Conservation (phyloP, 2,113 vertebrate species). For the Mola mola region DNA sequence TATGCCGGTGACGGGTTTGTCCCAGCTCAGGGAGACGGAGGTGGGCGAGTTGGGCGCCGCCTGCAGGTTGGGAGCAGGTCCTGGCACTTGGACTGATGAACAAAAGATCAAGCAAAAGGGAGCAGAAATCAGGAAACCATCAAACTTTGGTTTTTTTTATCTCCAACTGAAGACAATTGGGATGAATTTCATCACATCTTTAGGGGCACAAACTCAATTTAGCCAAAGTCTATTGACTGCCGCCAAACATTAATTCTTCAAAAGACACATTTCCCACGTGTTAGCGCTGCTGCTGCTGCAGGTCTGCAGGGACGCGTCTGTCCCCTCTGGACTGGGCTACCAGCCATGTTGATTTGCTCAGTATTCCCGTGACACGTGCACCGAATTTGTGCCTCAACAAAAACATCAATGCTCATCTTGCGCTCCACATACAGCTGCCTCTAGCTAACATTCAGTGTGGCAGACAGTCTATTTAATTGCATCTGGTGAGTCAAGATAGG, state of each 20-base stretch:
- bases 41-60: conserved; percentile 83
- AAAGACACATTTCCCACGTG: conserved; percentile 2
- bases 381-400: conserved; percentile 1
- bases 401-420: conserved; percentile 4
- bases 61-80: conserved; percentile 92
- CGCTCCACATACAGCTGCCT: conserved; percentile 4
- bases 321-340: conserved; percentile 16
- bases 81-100: conserved; percentile 92
- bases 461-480: conserved; percentile 44
- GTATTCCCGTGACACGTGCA: conserved; percentile 15
- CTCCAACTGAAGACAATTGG: not conserved
- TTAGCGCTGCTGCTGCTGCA: not conserved
- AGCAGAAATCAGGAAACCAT: conserved; percentile 14
- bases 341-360: conserved; percentile 18
- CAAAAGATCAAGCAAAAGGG: not conserved
- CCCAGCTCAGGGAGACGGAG: conserved; percentile 89
- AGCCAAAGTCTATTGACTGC: not conserved
- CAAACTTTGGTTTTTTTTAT: not conserved
- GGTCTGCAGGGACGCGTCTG: conserved; percentile 6
- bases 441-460: not conserved
- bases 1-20: conserved; percentile 90
- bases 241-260: conserved; percentile 28
- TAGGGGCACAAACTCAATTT: not conserved
- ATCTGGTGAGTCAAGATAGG: conserved; percentile 27
- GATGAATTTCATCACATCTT: conserved; percentile 3